A percentile compares a stretch with the other conserved stretches of the same genome.
Conservation (phyloP, 2,888 invertebrate species). For the Acleris holmiana region DNA sequence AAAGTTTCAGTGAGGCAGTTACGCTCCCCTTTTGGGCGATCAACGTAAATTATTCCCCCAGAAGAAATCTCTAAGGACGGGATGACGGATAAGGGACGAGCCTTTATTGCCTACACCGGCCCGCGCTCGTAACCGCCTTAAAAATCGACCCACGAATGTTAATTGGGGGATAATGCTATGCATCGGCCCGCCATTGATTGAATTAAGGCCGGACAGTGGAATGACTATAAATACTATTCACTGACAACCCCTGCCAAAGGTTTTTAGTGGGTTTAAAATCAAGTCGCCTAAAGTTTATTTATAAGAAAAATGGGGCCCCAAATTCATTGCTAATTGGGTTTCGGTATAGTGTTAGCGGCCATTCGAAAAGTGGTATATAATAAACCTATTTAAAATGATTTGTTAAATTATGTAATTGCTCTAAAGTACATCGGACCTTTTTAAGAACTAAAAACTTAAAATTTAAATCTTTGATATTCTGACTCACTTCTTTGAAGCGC, state of each 20-base stretch:
- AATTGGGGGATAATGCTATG: constrained; percentile 80
- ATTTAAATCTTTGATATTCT: too few species aligned
- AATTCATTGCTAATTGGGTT: too few species aligned
- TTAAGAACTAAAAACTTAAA: too few species aligned
- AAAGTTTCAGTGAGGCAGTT: constrained; percentile 83
- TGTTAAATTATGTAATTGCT: too few species aligned
- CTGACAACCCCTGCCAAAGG: constrained; percentile 17
- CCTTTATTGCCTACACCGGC: constrained; percentile 79
- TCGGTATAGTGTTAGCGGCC: too few species aligned
- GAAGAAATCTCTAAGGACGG: constrained; percentile 82
- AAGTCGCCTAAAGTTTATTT: too few species aligned
- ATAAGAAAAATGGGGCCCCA: too few species aligned
- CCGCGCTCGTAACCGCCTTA: constrained; percentile 70
- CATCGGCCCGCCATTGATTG: constrained; percentile 67
- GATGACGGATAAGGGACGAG: constrained; percentile 83
- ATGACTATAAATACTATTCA: constrained; percentile 49
- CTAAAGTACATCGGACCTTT: too few species aligned
- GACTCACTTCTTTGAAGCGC: too few species aligned
- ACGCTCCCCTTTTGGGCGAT: constrained; percentile 80
- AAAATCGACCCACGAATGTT: constrained; percentile 78
- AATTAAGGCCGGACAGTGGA: constrained; percentile 57
- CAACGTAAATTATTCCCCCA: constrained; percentile 83
- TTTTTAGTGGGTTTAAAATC: not conserved
- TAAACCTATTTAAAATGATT: too few species aligned
- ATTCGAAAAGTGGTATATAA: too few species aligned